phyloP scores from a whole-genome alignment of 1,140 invertebrate species.

The Lepidurus couesii region DNA sequence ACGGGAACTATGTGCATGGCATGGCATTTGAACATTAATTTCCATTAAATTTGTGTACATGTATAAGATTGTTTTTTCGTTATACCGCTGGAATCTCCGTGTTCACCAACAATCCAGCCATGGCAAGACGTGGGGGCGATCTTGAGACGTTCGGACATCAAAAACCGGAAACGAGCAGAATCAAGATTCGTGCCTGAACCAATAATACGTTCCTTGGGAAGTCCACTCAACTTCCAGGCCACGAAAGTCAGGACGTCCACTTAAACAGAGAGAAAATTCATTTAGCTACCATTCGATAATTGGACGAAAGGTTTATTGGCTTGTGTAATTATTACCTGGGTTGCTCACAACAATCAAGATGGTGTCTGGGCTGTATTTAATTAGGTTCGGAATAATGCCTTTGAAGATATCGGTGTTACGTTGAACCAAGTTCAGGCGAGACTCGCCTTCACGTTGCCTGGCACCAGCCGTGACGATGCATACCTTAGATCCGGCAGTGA shows the following conservation, averaged over 20 bases:
- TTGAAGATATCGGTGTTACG: constrained; percentile 85
- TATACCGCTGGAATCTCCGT: constrained; percentile 69
- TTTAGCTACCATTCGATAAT: background rate
- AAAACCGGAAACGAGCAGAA: constrained; percentile 80
- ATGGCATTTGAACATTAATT: background rate
- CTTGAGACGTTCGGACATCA: constrained; percentile 71
- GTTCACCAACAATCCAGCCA: constrained; percentile 83
- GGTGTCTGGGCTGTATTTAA: constrained; percentile 78
- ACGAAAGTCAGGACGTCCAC: constrained; percentile 87
- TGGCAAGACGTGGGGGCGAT: constrained; percentile 76
- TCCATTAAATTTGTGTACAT: background rate
- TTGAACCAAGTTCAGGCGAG: constrained; percentile 72
- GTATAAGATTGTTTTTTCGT: background rate
- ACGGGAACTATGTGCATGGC: constrained; percentile 69
- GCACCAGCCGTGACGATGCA: constrained; percentile 85
- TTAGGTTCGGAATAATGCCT: constrained; percentile 69
- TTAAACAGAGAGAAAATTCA: constrained; percentile 34
- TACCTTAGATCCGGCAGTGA: constrained; percentile 69
- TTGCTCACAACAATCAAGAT: constrained; percentile 85
- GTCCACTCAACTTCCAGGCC: constrained; percentile 84
- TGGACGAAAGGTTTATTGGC: constrained; percentile 20
- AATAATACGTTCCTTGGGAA: constrained; percentile 77
- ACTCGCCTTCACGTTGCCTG: constrained; percentile 78
- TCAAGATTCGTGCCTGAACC: constrained; percentile 88
- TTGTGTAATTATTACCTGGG: constrained; percentile 51